These are phyloP conservation scores for Hymenochirus boettgeri DNA, from an alignment of 2,113 vertebrate species.

Conservation along the genomic window DNA sequence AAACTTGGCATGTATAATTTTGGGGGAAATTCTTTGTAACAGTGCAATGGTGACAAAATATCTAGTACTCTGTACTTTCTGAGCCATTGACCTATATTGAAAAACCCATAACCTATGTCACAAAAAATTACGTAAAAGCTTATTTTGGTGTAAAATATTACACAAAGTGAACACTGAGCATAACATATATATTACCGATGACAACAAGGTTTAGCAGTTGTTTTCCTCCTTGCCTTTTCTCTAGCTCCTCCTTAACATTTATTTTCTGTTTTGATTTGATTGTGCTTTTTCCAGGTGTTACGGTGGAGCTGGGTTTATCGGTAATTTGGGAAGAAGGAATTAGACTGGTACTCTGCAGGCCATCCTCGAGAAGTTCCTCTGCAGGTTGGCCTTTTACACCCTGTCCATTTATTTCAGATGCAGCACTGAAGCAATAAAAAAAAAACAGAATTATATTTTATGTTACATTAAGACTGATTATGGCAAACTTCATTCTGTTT, in stretches of 20 bases:
- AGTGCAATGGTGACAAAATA: too few relatives aligned
- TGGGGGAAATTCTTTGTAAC: too few relatives aligned
- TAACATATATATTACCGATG: slow-evolving; percentile 74
- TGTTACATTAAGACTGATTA: too few relatives aligned
- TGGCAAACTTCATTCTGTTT: too few relatives aligned
- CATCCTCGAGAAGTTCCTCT: slow-evolving; percentile 56
- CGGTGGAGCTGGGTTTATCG: slow-evolving; percentile 62
- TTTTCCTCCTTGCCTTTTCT: slow-evolving; percentile 93
- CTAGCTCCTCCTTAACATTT: slow-evolving; percentile 84
- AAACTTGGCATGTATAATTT: too few relatives aligned
- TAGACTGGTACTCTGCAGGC: slow-evolving; percentile 53
- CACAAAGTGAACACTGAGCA: neutral
- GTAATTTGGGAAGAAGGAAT: slow-evolving; percentile 49
- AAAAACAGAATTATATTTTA: neutral
- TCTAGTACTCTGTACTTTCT: too few relatives aligned
- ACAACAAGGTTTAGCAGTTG: slow-evolving; percentile 91
- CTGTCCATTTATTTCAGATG: slow-evolving; percentile 72
- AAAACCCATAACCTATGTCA: too few relatives aligned
- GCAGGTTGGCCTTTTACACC: slow-evolving; percentile 55
- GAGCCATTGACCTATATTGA: too few relatives aligned
- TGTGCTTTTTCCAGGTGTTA: slow-evolving; percentile 66
- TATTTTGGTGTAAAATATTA: too few relatives aligned
- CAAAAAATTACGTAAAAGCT: too few relatives aligned
- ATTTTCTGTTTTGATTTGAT: slow-evolving; percentile 80
- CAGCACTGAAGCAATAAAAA: slow-evolving; percentile 48